Percentiles rank a stretch among this genome's conserved stretches.
phyloP scores from a whole-genome alignment of 2,888 invertebrate species.

The Diachrysia chrysitis region DNA sequence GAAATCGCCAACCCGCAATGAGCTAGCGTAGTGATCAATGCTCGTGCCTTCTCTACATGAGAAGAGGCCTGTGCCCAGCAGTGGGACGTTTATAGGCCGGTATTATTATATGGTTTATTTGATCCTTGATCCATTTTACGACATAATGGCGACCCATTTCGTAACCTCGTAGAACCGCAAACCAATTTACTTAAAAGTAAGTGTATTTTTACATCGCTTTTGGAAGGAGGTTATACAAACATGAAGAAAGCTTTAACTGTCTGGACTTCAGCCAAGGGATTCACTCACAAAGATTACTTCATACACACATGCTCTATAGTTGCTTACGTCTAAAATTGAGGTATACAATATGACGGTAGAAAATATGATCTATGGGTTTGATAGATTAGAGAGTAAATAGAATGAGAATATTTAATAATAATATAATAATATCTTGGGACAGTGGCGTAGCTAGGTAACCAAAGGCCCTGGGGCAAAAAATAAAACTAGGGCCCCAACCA shows the following conservation, averaged over 20 bases:
- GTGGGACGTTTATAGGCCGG: too few relatives aligned
- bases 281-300: neutral
- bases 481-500: too few relatives aligned
- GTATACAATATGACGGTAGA: neutral
- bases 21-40: too few relatives aligned
- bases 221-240: slow-evolving; percentile 1
- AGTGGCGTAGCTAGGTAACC: too few relatives aligned
- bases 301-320: neutral
- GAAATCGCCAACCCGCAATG: too few relatives aligned
- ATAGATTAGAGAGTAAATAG: too few relatives aligned
- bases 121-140: slow-evolving; percentile 1
- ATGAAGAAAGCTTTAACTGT: neutral
- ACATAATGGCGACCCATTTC: neutral
- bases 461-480: too few relatives aligned
- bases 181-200: slow-evolving; percentile 2
- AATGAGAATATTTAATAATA: too few relatives aligned
- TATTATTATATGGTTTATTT: neutral
- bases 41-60: too few relatives aligned
- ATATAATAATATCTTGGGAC: too few relatives aligned
- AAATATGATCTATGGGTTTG: too few relatives aligned
- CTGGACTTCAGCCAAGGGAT: neutral
- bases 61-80: too few relatives aligned
- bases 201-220: neutral
- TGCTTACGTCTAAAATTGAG: neutral
- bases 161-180: neutral